Base-by-base conservation (phyloP, 2,797 vertebrate genomes). In the Sylvia borin region DNA sequence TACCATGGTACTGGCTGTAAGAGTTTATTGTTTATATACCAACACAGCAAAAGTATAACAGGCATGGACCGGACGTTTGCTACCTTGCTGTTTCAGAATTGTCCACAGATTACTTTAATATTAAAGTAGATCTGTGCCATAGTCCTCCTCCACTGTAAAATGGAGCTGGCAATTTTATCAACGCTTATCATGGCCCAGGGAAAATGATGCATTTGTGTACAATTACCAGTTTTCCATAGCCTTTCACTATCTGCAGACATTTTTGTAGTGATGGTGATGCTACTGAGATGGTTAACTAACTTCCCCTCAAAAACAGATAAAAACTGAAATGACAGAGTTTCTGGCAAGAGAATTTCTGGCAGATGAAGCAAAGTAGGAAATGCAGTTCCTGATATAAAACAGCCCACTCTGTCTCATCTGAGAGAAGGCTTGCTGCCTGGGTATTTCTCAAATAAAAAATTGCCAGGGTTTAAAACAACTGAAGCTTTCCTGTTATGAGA, bases 341-440 rank as follows among this genome's bases (percentile, higher is more conserved):
- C 82, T 94, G 90, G 91, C 91, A 92, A 71, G 73, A 92, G 32
- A 78, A 84, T 92, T 95, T 94, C 92, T 95, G 91, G 85, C 92
- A 86, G 85, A 90, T 7, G 16, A 83, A 84, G 62, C 29, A 88
- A 91, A 95, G 77, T 91, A 95, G 92, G 91, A 96, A 96, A 93
- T 64, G 40, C 66, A 90, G 58, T 25, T 92, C 67, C 89, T 88
- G 87, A 94, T 88, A 88, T 5, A 92, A 91, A 92, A 62, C 88
- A 96, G 87, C 55, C 87, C 58, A 93, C 90, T 90, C 55, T 75
- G 62, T 92, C 82, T 93, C n/a, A 24, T 94, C 87, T 91, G 58
- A 89, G 55, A 80, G 40, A 75, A 72, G 54, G 47, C 36, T 85
- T 88, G 62, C 58, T 91, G 87, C 91, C 54, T 80, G 79, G 57